These are phyloP conservation scores for Tychaedon coryphoeus DNA, from an alignment of 2,113 vertebrate species.

Conservation along the genomic window DNA sequence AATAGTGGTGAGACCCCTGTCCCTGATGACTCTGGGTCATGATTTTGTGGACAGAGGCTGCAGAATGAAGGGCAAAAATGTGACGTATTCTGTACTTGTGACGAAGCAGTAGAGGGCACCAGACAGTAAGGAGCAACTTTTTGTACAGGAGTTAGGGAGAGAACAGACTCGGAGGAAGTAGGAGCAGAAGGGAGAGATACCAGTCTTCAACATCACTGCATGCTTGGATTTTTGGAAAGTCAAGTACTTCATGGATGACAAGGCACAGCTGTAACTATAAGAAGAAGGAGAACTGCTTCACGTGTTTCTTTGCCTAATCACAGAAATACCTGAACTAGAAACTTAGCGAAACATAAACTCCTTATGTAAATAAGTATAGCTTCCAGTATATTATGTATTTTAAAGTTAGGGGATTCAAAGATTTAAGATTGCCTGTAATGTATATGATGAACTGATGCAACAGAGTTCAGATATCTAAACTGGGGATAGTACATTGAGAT, in stretches of 20 bases:
- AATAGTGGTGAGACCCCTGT: background rate
- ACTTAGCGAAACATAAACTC: background rate
- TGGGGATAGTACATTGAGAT: background rate
- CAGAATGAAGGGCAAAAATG: background rate
- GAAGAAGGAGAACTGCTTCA: background rate
- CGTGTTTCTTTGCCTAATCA: background rate
- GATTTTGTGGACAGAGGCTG: background rate
- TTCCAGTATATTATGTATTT: background rate
- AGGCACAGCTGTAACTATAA: background rate
- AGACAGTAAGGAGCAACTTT: background rate
- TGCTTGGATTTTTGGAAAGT: background rate
- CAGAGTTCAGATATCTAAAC: background rate
- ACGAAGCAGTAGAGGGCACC: conserved; percentile 54
- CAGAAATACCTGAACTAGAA: background rate
- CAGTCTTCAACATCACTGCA: background rate
- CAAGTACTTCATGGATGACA: background rate
- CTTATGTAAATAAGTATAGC: background rate
- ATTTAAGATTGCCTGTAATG: background rate
- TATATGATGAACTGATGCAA: background rate
- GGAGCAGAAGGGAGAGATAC: background rate
- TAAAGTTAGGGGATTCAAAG: background rate
- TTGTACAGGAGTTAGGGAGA: background rate
- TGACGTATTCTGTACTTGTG: background rate
- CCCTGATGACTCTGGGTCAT: background rate
- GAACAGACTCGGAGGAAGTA: background rate